phyloP scores from a whole-genome alignment of 2,888 invertebrate species.

The Erynnis tages region DNA sequence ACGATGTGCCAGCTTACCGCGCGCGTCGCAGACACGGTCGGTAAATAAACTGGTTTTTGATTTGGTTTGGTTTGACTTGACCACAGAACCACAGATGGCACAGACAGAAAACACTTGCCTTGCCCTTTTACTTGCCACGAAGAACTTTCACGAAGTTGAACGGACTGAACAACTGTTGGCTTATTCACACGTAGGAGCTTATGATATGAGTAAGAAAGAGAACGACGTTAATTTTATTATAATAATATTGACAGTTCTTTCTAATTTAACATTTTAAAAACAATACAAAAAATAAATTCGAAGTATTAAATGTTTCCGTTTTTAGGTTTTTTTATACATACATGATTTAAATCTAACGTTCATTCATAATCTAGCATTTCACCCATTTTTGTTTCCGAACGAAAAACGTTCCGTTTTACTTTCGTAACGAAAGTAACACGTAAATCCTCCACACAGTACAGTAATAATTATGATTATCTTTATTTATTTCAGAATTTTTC shows the following conservation, averaged over 20 bases:
- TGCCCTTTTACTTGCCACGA: conserved; percentile 15
- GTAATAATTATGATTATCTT: too few species aligned
- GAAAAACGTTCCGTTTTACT: neutral
- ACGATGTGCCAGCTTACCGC: conserved; percentile 40
- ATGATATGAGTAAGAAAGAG: neutral
- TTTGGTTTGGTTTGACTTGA: conserved; percentile 36
- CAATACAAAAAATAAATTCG: too few species aligned
- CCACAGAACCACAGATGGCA: neutral
- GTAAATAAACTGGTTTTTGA: conserved; percentile 79
- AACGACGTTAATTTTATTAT: neutral
- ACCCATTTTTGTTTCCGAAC: neutral
- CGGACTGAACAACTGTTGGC: neutral
- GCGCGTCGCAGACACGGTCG: conserved; percentile 47
- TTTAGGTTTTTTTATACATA: too few species aligned
- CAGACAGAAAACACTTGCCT: neutral
- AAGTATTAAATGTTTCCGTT: too few species aligned
- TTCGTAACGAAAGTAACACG: too few species aligned
- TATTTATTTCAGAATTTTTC: too few species aligned
- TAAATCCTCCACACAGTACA: too few species aligned
- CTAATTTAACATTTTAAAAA: neutral
- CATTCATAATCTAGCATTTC: too few species aligned
- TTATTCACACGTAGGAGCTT: neutral
- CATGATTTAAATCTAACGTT: too few species aligned
- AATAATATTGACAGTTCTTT: neutral
- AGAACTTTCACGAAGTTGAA: conserved; percentile 13